These are phyloP conservation scores for Drosophila persimilis DNA, from an alignment of 1,140 invertebrate species.

Conservation along the genomic window DNA sequence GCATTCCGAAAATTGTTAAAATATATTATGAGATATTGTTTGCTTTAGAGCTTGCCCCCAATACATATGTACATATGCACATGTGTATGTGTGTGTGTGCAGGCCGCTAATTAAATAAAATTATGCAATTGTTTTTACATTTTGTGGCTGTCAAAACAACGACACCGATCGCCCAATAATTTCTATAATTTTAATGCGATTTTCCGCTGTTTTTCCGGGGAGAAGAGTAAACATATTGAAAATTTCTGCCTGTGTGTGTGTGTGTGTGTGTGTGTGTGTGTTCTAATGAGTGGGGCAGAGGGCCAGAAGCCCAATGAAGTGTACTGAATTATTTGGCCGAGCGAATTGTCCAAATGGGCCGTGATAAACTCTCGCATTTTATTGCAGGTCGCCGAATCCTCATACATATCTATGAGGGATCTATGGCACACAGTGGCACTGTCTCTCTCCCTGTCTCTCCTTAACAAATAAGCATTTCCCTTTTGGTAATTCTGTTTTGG, in stretches of 20 bases:
- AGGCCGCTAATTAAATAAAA: conserved; percentile 41
- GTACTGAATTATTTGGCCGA: conserved; percentile 52
- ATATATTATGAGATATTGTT: conserved; percentile 13
- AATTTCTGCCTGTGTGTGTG: background rate
- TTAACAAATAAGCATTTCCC: conserved; percentile 70
- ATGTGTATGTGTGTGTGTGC: background rate
- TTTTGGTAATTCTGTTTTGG: conserved; percentile 55
- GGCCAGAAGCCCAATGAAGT: conserved; percentile 48
- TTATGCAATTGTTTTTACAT: conserved; percentile 69
- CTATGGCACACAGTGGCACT: conserved; percentile 8
- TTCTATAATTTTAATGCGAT: conserved; percentile 41
- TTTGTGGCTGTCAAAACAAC: conserved; percentile 40
- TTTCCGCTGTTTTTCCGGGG: background rate
- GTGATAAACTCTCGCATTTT: conserved; percentile 69
- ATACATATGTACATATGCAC: background rate
- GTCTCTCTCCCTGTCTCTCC: conserved; percentile 18
- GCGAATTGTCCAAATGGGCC: conserved; percentile 26
- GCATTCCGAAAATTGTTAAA: conserved; percentile 12
- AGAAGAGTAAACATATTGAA: conserved; percentile 25
- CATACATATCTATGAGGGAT: conserved; percentile 40
- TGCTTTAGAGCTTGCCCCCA: conserved; percentile 5
- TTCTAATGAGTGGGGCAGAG: background rate
- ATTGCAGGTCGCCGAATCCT: conserved; percentile 52
- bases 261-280: too few species aligned
- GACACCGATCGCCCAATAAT: conserved; percentile 24